A percentile compares a stretch with the other conserved stretches of the same genome.
These are phyloP conservation scores for Limnephilus auricula DNA, from an alignment of 2,888 invertebrate species.

Conservation along the genomic window DNA sequence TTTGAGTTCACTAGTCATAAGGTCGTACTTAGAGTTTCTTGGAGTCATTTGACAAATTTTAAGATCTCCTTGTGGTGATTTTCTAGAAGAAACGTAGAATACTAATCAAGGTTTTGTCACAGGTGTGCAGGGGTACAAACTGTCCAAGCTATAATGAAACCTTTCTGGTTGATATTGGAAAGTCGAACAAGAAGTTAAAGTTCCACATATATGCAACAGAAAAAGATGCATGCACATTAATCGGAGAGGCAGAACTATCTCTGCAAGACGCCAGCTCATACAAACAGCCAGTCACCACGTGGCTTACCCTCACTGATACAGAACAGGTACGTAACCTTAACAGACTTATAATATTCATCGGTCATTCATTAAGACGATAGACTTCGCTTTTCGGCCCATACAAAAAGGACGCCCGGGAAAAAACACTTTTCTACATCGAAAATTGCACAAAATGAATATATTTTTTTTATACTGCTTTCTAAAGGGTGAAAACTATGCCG, in stretches of 20 bases:
- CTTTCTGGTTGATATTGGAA: conserved; percentile 82
- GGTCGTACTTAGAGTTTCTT: too few species aligned
- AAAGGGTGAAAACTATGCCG: too few species aligned
- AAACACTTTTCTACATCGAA: too few species aligned
- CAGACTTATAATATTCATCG: too few species aligned
- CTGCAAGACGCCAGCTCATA: conserved; percentile 80
- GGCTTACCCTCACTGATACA: conserved; percentile 86
- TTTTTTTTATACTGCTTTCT: too few species aligned
- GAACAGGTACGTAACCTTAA: conserved; percentile 76
- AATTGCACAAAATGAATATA: too few species aligned
- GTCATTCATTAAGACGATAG: too few species aligned
- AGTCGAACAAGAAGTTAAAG: conserved; percentile 79
- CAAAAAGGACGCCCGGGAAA: too few species aligned
- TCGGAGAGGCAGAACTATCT: conserved; percentile 84
- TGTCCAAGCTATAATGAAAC: conserved; percentile 88
- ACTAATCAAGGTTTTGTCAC: conserved; percentile 61
- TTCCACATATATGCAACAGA: conserved; percentile 84
- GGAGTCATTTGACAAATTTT: too few species aligned
- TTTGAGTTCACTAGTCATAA: too few species aligned
- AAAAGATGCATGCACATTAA: conserved; percentile 80
- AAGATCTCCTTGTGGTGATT: too few species aligned
- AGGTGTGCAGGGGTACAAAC: conserved; percentile 82
- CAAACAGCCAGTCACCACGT: conserved; percentile 84
- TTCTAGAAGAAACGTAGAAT: neutral
- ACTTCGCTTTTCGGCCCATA: too few species aligned